Conservation (phyloP, 2,888 invertebrate species). For the Ferrisia virgata region DNA sequence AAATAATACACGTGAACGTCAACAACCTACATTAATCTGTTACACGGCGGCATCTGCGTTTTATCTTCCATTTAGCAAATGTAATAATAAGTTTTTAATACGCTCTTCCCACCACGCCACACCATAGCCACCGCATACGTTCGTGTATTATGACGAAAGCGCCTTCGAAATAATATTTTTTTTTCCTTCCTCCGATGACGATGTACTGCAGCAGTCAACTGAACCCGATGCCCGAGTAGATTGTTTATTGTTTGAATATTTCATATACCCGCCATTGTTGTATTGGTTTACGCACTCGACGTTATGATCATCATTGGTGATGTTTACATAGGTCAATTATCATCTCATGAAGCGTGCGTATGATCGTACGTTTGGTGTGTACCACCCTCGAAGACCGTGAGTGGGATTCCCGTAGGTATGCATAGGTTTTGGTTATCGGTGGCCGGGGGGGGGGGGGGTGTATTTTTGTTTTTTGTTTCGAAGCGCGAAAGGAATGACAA, state of each 20-base stretch:
- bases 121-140: neutral
- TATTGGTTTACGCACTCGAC: neutral
- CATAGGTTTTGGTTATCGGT: too few relatives aligned
- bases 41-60: constrained; percentile 42
- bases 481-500: too few relatives aligned
- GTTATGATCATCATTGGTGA: neutral
- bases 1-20: constrained; percentile 40
- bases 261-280: neutral
- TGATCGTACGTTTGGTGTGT: neutral
- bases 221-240: neutral
- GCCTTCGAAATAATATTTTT: constrained; percentile 20
- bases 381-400: neutral
- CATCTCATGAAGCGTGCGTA: neutral
- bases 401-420: neutral
- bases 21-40: constrained; percentile 43
- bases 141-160: neutral
- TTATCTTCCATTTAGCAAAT: constrained; percentile 40
- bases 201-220: too few relatives aligned
- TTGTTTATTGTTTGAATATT: constrained; percentile 16
- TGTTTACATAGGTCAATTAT: constrained; percentile 16
- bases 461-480: too few relatives aligned
- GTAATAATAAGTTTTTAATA: constrained; percentile 43
- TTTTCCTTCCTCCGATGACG: too few relatives aligned
- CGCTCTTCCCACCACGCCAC: neutral
- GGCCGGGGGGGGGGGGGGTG: too few relatives aligned